Base-by-base conservation (phyloP, 2,888 invertebrate genomes). In the Carpatolechia fugitivella region DNA sequence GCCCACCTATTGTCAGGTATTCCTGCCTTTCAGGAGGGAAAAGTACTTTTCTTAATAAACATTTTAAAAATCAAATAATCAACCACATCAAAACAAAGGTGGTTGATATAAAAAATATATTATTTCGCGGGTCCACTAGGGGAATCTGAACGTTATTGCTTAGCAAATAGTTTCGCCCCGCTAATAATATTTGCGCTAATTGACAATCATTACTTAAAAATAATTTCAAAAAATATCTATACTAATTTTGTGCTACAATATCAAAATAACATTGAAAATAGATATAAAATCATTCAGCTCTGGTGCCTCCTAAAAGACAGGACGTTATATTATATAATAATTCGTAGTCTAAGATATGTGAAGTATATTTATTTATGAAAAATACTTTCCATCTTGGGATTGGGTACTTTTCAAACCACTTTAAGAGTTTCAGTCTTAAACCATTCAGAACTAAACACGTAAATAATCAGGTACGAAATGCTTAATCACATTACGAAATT, bases 381-480 rank as follows among this genome's bases (percentile, higher is more conserved):
- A 16, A n/a, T 35, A 35, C n/a, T 35, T 8, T 38, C 38, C 8
- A 41, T 16, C 2, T 16, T 47, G 31, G 3, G 16, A 47, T 16
- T 31, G 31, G 14, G 14, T 47, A 6, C 41, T 47, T 47, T 47
- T 13, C 13, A 31, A 10, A 31, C 16, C 13, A 47, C 4, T 30
- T 5, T 38, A 16, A 46, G n/a, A 11, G 8, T 29, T 47, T 59
- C 54, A 59, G 16, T 54, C 36, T 56, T 53, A 46, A 41, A 47
- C 24, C 36, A 49, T 49, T 49, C 49, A 49, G 49, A 49, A 49
- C 49, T 49, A n/a, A n/a, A 18, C 20, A 29, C 36, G 36, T 35
- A 56, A 44, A 35, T 38, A 36, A 57, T 52, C 14, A 57, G 40
- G 35, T 44, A 38, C 46, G 40, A 50, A 54, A 36, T 30, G 14